A percentile compares a stretch with the other conserved stretches of the same genome.
These are phyloP conservation scores for Castor canadensis DNA, from an alignment of 2,113 vertebrate genomes.

Conservation along the genomic window DNA sequence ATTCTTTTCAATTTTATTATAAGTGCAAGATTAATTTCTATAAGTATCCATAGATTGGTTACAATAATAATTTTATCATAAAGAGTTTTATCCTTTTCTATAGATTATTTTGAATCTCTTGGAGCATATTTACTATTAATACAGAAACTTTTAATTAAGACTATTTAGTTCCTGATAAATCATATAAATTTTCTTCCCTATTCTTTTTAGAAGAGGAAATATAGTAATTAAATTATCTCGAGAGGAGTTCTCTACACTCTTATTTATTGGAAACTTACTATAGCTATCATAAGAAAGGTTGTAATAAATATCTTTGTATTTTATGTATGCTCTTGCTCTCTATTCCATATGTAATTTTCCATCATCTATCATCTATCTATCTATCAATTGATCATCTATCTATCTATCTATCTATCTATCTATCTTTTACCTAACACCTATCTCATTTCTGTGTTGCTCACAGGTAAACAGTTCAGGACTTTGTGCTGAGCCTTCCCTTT, in stretches of 20 bases:
- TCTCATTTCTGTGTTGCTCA: constrained; percentile 21
- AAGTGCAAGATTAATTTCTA: background rate
- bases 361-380: background rate
- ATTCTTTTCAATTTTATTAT: background rate
- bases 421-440: background rate
- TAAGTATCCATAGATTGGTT: background rate
- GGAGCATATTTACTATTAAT: background rate
- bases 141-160: background rate
- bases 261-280: constrained; percentile 54
- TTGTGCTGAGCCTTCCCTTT: constrained; percentile 71
- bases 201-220: background rate
- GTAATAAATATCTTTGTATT: constrained; percentile 63
- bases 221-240: background rate
- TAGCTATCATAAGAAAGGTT: constrained; percentile 43
- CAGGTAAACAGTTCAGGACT: constrained; percentile 66
- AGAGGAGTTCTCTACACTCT: background rate
- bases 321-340: background rate
- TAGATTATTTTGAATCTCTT: background rate
- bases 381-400: no score
- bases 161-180: background rate
- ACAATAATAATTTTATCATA: background rate
- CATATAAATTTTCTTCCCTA: background rate
- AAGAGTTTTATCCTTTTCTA: background rate
- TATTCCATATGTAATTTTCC: background rate
- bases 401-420: background rate